Evolutionary conservation across 1,140 invertebrate species (phyloP).

Genomic region (Pissodes strobi): DNA sequence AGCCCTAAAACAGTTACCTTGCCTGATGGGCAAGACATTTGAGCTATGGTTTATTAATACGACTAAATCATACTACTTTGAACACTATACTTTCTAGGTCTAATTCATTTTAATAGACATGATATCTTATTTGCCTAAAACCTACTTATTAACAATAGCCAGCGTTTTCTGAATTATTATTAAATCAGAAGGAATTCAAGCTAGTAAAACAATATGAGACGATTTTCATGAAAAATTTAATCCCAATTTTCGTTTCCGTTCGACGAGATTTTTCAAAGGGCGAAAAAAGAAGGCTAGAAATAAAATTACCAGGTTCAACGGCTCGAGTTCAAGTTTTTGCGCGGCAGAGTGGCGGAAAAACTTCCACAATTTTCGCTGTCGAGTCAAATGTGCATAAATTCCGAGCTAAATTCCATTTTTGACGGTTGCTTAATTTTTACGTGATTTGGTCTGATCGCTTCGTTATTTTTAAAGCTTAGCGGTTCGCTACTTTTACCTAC

Average conservation of each 20-base stretch:
- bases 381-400: slow-evolving; percentile 10
- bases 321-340: slow-evolving; percentile 18
- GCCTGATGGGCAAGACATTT: too few species aligned
- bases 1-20: too few species aligned
- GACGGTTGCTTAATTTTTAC: slow-evolving; percentile 22
- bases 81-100: too few species aligned
- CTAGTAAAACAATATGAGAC: background rate
- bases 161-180: too few species aligned
- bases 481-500: too few species aligned
- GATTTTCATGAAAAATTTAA: slow-evolving; percentile 4
- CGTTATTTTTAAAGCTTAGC: slow-evolving; percentile 20
- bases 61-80: too few species aligned
- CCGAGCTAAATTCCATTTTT: slow-evolving; percentile 16
- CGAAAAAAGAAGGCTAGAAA: slow-evolving; percentile 7
- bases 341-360: slow-evolving; percentile 17
- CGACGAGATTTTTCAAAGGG: slow-evolving; percentile 4
- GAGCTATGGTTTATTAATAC: too few species aligned
- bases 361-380: slow-evolving; percentile 13
- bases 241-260: slow-evolving; percentile 12
- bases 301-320: slow-evolving; percentile 18
- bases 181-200: too few species aligned
- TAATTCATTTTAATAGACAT: too few species aligned
- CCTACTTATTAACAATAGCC: too few species aligned
- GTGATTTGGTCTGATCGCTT: slow-evolving; percentile 14
- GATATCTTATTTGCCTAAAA: too few species aligned